Conservation (phyloP, 2,888 invertebrate genomes). For the Xestia xanthographa region DNA sequence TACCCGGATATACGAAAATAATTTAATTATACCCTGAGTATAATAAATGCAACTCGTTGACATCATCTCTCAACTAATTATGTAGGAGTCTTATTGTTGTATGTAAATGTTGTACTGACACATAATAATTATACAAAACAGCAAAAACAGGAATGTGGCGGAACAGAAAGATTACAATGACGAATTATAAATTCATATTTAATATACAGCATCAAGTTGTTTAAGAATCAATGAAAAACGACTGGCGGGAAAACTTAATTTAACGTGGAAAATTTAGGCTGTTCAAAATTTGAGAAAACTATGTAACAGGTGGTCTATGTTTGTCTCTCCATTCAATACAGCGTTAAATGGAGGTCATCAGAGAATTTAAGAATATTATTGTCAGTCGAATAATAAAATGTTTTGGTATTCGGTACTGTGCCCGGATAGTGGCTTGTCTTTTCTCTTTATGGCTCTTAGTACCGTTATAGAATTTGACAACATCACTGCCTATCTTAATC, state of each 20-base stretch:
- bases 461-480: neutral
- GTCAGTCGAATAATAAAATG: neutral
- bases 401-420: neutral
- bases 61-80: constrained; percentile 61
- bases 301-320: neutral
- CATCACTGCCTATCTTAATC: neutral
- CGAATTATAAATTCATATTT: constrained; percentile 42
- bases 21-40: constrained; percentile 51
- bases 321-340: neutral
- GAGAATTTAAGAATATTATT: neutral
- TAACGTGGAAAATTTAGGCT: neutral
- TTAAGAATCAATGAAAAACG: constrained; percentile 1
- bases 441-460: neutral
- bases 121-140: constrained; percentile 56
- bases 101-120: constrained; percentile 60
- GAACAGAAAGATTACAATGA: constrained; percentile 56
- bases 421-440: neutral
- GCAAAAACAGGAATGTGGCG: constrained; percentile 54
- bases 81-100: constrained; percentile 58
- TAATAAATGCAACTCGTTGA: constrained; percentile 56
- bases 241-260: constrained; percentile 1
- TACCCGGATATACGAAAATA: constrained; percentile 61
- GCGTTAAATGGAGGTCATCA: neutral
- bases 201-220: constrained; percentile 20
- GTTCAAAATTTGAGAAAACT: neutral